phyloP scores from a whole-genome alignment of 2,113 vertebrate genomes.

The Tetrax tetrax region DNA sequence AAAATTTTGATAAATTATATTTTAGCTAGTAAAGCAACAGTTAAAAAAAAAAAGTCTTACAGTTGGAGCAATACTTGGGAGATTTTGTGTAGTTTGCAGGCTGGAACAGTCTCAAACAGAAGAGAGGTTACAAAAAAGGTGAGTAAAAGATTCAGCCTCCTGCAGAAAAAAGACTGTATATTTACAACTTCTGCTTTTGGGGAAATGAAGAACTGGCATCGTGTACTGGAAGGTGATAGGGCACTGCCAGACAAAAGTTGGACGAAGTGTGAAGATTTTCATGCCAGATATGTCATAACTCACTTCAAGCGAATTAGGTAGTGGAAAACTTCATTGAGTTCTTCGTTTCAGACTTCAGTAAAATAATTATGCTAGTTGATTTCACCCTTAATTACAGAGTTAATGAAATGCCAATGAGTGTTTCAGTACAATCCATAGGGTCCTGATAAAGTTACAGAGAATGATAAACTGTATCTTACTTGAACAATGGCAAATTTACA shows the following conservation, averaged over 20 bases:
- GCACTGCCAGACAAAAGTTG: not conserved
- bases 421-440: conserved; percentile 10
- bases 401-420: conserved; percentile 42
- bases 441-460: not conserved
- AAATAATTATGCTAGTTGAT: conserved; percentile 52
- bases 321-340: conserved; percentile 21
- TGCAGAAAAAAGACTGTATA: not conserved
- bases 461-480: conserved; percentile 4
- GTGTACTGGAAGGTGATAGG: not conserved
- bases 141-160: not conserved
- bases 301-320: conserved; percentile 15
- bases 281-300: conserved; percentile 22
- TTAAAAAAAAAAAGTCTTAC: not conserved
- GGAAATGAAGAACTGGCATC: not conserved
- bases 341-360: conserved; percentile 17
- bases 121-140: not conserved
- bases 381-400: conserved; percentile 48
- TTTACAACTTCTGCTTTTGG: not conserved
- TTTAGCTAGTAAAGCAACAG: not conserved
- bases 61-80: not conserved
- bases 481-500: conserved; percentile 11
- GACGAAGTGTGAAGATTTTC: not conserved
- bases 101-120: not conserved
- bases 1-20: not conserved
- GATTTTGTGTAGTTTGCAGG: not conserved